Evolutionary conservation across 2,113 vertebrate genomes (phyloP), one percentile per base, ranked within the genome.

Genomic region (Dinomys branickii): DNA sequence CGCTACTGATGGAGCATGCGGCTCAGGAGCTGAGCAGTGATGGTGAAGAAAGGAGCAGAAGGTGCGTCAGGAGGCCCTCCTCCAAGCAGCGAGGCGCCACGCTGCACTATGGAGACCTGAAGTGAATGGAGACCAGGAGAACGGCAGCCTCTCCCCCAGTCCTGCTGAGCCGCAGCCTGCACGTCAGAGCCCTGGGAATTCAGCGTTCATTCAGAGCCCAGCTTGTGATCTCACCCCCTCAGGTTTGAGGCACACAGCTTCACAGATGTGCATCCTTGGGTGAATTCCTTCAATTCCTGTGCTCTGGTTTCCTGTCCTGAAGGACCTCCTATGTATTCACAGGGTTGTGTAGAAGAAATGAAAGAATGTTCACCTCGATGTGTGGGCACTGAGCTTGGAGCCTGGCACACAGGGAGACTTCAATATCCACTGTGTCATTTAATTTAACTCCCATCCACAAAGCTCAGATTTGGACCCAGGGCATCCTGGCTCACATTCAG

Each of bases 341-440:
- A 20, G 35, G 11, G 91, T 19, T 30, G 11, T 16, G 58, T 14
- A 4, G 12, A 58, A 63, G 58, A 63, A 63, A 26, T 54, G 80
- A 88, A 52, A 47, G 17, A 16, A 5, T 4, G 5, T 5, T 17
- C 3, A 1, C 47, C 30, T 20, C 0, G 30, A 0, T 10, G 1
- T 30, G 13, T n/a, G 13, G 81, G 67, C 20, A 8, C 58, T 26
- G 38, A 30, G 24, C 28, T 3, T 38, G 35, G 52, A 78, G 47
- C 22, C 54, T 3, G 24, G 65, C 44, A 17, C 87, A 52, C 16
- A 2, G 20, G 0, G 30, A 41, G 47, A 19, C 1, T 54, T 38
- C 86, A 58, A 5, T 16, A 13, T 28, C 52, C 38, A 17, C 47
- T 47, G 26, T 61, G 54, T 71, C 19, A n/a, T 73, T 54, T 24